Percentiles rank a stretch among this genome's conserved stretches.
Evolutionary conservation across 2,113 vertebrate species (phyloP).

Genomic region (Phainopepla nitens): DNA sequence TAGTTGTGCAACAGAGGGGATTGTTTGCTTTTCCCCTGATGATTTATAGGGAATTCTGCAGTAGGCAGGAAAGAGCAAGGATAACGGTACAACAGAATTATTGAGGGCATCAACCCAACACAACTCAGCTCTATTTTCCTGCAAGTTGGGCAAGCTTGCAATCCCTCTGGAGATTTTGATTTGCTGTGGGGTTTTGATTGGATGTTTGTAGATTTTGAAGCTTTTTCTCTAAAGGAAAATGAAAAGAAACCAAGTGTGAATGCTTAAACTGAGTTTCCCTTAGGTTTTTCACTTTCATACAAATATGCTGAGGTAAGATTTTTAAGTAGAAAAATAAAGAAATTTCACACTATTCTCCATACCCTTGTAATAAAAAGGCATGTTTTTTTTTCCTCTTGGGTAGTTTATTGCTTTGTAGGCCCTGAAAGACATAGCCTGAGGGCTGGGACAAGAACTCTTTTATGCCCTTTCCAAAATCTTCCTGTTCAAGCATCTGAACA

Average conservation of each 20-base stretch:
- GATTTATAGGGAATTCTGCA: not conserved
- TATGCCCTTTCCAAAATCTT: not conserved
- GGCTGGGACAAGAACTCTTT: not conserved
- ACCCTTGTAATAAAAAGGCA: not conserved
- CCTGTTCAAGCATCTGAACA: not conserved
- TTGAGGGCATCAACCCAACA: not conserved
- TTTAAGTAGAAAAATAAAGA: not conserved
- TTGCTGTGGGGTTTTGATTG: not conserved
- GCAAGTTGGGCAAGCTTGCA: not conserved
- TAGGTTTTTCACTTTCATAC: not conserved
- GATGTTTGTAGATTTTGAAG: not conserved
- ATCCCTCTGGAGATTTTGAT: not conserved
- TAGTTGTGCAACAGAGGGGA: not conserved
- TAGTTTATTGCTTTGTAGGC: not conserved
- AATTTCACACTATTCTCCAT: not conserved
- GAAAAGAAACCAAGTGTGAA: not conserved
- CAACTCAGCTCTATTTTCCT: not conserved
- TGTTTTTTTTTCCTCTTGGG: not conserved
- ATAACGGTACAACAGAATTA: not conserved
- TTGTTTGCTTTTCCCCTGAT: not conserved
- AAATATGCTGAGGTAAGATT: not conserved
- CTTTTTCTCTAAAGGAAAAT: not conserved
- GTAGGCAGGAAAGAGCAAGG: not conserved
- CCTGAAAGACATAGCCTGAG: not conserved
- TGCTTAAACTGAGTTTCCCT: not conserved